Conservation (phyloP, 64 coral and sea anemone genomes). For the Montipora efflorescens region DNA sequence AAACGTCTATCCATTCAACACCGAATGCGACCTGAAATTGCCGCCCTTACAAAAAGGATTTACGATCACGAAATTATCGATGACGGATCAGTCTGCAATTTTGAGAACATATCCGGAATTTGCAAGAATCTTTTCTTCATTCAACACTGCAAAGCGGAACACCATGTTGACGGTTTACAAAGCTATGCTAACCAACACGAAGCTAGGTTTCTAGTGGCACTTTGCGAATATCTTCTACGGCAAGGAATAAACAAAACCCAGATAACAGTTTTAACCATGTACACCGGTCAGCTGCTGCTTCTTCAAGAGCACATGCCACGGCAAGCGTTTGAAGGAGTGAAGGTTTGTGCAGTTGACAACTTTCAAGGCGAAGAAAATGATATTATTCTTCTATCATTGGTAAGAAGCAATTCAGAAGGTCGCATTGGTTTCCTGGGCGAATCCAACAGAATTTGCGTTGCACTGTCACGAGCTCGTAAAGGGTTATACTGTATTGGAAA, state of each 20-base stretch:
- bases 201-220: slow-evolving; percentile 74
- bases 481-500: slow-evolving; percentile 65
- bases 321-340: slow-evolving; percentile 63
- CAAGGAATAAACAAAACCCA: slow-evolving; percentile 74
- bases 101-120: slow-evolving; percentile 70
- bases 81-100: slow-evolving; percentile 69
- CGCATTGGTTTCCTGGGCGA: slow-evolving; percentile 75
- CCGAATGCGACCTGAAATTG: slow-evolving; percentile 84
- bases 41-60: slow-evolving; percentile 70
- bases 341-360: slow-evolving; percentile 82
- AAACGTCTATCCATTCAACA: slow-evolving; percentile 82
- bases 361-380: slow-evolving; percentile 93
- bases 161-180: slow-evolving; percentile 33
- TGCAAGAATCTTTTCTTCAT: slow-evolving; percentile 84
- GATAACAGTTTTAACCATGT: slow-evolving; percentile 89
- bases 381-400: slow-evolving; percentile 85
- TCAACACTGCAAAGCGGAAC: slow-evolving; percentile 65
- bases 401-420: slow-evolving; percentile 72
- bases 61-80: slow-evolving; percentile 80
- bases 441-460: slow-evolving; percentile 69
- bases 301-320: slow-evolving; percentile 74
- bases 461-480: slow-evolving; percentile 55
- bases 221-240: slow-evolving; percentile 72
- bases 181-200: slow-evolving; percentile 87
- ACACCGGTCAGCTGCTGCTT: slow-evolving; percentile 79